Base-by-base conservation (phyloP, 2,113 vertebrate genomes). In the Aegithalos caudatus region DNA sequence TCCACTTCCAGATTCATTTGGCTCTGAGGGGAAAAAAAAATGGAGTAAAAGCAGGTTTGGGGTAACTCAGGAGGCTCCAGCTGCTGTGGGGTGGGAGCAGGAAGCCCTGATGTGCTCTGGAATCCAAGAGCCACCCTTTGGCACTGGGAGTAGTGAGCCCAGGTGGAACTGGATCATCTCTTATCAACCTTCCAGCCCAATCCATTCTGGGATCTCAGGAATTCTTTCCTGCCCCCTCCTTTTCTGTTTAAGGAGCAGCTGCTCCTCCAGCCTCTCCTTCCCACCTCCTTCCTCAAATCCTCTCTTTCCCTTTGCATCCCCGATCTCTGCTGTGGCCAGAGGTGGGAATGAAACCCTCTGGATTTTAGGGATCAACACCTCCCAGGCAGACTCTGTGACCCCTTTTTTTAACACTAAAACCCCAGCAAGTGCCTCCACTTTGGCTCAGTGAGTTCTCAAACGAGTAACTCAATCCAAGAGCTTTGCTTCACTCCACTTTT, bases 291-390 rank as follows among this genome's bases (percentile, higher is more conserved):
- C 40, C 33, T 22, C 40, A 37, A n/a, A 69, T 5, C 67, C 9
- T 62, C 61, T 28, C 11, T 12, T 48, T 56, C 38, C 42, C 60
- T 62, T 47, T 9, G 33, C 8, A 2, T 44, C 78, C 17, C 58
- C 1, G 1, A 10, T 57, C 56, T 71, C 35, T 3, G 0, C 22
- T 2, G 0, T 18, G 29, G 20, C 22, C 28, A n/a, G 53, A 20
- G 57, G 24, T 66, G 88, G 86, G 33, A 65, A 15, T 0, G 6
- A 19, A 87, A 33, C 79, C 27, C 37, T 35, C 40, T 61, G 83
- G 37, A 37, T 87, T 21, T 3, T 14, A 29, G 79, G 70, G 61
- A 76, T n/a, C 58, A 40, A 4, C 61, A 28, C 54, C 57, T 91
- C 58, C 40, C 37, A 45, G 66, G 73, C 62, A 58, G 71, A 11